Evolutionary conservation across 2,888 invertebrate genomes (phyloP).

Genomic region (Patella pellucida): DNA sequence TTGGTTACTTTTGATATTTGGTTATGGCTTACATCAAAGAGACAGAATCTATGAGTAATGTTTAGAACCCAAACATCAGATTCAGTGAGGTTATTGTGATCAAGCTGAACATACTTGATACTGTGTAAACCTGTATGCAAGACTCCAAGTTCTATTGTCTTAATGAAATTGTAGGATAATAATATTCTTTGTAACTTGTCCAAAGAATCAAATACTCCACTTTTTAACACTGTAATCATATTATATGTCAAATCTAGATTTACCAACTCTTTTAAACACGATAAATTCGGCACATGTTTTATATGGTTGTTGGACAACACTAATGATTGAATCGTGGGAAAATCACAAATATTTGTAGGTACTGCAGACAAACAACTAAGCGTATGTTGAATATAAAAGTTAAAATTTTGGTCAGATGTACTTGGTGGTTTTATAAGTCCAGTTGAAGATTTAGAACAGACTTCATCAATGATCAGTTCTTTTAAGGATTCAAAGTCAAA

Average conservation of each 20-base stretch:
- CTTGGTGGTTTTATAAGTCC: too few relatives aligned
- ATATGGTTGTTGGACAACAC: not conserved
- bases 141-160: not conserved
- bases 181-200: not conserved
- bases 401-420: too few relatives aligned
- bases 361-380: not conserved
- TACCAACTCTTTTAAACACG: not conserved
- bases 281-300: not conserved
- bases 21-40: not conserved
- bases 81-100: not conserved
- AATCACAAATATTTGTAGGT: not conserved
- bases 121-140: not conserved
- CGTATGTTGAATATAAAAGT: not conserved
- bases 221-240: not conserved
- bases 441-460: too few relatives aligned
- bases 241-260: not conserved
- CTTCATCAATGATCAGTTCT: too few relatives aligned
- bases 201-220: not conserved
- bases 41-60: not conserved
- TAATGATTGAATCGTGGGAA: not conserved
- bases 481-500: too few relatives aligned
- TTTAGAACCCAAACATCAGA: not conserved
- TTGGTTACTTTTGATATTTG: not conserved
- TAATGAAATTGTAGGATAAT: not conserved
- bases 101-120: not conserved